phyloP scores from a whole-genome alignment of 2,113 vertebrate genomes.

The Stercorarius parasiticus region DNA sequence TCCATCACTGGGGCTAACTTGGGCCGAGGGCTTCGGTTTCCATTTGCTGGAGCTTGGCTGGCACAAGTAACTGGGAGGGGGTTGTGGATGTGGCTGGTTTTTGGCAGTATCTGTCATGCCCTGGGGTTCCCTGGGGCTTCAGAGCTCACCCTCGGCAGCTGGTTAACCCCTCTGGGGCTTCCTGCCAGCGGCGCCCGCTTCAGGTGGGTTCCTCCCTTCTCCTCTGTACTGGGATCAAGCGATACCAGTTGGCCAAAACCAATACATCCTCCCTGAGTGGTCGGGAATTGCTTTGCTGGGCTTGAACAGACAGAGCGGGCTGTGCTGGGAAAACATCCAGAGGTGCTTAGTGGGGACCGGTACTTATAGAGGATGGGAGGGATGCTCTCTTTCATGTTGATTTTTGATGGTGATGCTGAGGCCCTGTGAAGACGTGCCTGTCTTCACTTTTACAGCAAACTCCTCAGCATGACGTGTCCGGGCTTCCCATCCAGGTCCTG shows the following conservation, averaged over 20 bases:
- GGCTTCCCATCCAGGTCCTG: background rate
- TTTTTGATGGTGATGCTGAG: background rate
- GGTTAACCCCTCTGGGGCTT: background rate
- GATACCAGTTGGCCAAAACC: background rate
- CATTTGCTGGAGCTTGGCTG: background rate
- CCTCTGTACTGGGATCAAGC: background rate
- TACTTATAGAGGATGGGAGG: background rate
- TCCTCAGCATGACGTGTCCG: accelerated
- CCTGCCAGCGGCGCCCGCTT: background rate
- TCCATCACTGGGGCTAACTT: background rate
- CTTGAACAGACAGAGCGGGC: background rate
- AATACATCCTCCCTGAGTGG: background rate
- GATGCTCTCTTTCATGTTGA: background rate
- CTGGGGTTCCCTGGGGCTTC: background rate
- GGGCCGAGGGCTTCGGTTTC: background rate
- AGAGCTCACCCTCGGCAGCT: background rate
- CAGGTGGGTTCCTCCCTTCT: background rate
- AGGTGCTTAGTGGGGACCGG: background rate
- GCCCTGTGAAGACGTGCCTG: accelerated
- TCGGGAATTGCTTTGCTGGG: background rate
- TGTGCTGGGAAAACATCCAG: background rate
- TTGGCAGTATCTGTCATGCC: background rate
- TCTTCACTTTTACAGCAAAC: background rate
- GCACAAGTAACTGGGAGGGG: background rate
- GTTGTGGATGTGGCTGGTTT: background rate